phyloP scores from a whole-genome alignment of 2,888 invertebrate species.

The Agrotis exclamationis region DNA sequence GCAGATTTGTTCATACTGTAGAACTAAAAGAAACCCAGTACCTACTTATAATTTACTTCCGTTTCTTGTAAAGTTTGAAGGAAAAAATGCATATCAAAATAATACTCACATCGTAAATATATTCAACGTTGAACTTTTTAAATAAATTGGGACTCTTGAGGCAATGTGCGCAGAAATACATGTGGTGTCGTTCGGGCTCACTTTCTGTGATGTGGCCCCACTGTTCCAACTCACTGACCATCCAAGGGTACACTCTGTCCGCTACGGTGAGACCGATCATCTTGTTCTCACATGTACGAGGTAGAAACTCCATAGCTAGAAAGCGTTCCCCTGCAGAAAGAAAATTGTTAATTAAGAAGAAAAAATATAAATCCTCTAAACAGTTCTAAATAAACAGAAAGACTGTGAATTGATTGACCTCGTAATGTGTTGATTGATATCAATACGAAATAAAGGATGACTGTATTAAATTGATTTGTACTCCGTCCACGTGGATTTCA shows the following conservation, averaged over 20 bases:
- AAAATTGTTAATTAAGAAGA: background rate
- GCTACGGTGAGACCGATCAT: slow-evolving; percentile 88
- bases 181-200: slow-evolving; percentile 81
- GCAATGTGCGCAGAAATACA: slow-evolving; percentile 90
- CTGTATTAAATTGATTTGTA: no score
- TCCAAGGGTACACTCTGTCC: slow-evolving; percentile 88
- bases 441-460: no score
- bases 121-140: slow-evolving; percentile 81
- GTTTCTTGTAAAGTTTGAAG: no score
- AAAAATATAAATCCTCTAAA: no score
- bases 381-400: no score
- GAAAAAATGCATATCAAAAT: no score
- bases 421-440: no score
- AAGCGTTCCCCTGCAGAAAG: slow-evolving; percentile 76
- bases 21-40: no score
- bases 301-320: slow-evolving; percentile 78
- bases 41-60: no score
- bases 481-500: no score
- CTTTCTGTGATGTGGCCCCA: slow-evolving; percentile 86
- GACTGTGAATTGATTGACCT: no score
- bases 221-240: slow-evolving; percentile 87
- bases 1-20: no score
- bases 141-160: slow-evolving; percentile 86
- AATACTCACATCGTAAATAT: slow-evolving; percentile 88
- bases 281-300: slow-evolving; percentile 79